phyloP scores from a whole-genome alignment of 2,113 vertebrate species.

The Amia ocellicauda region DNA sequence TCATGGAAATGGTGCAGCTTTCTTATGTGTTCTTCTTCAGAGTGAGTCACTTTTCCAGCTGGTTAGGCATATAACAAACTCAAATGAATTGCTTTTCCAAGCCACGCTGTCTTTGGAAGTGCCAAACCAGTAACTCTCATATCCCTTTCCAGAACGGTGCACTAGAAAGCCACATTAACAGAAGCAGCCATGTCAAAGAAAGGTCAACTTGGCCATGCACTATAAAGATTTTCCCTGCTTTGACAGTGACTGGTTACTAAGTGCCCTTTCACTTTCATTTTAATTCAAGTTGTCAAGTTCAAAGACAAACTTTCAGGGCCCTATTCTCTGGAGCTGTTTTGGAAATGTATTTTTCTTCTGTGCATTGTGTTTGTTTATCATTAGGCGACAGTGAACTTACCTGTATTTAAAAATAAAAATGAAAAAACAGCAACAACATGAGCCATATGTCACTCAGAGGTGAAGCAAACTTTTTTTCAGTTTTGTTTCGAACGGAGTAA shows the following conservation, averaged over 20 bases:
- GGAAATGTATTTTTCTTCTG: too few relatives aligned
- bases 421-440: too few relatives aligned
- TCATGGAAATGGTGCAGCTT: background rate
- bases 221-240: constrained; percentile 5
- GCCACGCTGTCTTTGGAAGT: background rate
- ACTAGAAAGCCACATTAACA: background rate
- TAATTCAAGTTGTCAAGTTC: constrained; percentile 2
- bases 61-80: constrained; percentile 12
- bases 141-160: background rate
- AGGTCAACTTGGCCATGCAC: constrained; percentile 22
- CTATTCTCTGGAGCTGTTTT: background rate
- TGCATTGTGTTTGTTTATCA: too few relatives aligned
- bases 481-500: too few relatives aligned
- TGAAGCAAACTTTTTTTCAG: too few relatives aligned
- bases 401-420: too few relatives aligned
- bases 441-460: too few relatives aligned
- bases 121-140: background rate
- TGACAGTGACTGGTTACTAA: constrained; percentile 13
- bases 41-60: background rate
- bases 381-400: too few relatives aligned
- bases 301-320: constrained; percentile 11
- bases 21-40: background rate
- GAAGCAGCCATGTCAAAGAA: constrained; percentile 7
- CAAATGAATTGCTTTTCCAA: background rate
- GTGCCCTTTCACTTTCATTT: constrained; percentile 25